These are phyloP conservation scores for Rhagonycha fulva DNA, from an alignment of 2,888 invertebrate species.

Conservation along the genomic window DNA sequence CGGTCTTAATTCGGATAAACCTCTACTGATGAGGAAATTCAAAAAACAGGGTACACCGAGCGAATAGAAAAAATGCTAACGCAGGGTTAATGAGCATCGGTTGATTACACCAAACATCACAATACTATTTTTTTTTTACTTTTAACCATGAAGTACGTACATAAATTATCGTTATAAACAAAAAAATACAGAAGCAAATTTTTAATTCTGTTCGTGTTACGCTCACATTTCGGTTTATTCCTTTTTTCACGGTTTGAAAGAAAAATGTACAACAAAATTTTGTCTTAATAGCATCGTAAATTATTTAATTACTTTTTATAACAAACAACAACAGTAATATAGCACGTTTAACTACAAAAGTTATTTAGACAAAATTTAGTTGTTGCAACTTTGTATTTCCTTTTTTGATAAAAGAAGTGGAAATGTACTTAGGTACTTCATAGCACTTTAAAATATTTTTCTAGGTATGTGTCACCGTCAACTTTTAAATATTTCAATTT, in stretches of 20 bases:
- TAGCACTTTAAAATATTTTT: not conserved
- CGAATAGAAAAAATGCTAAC: not conserved
- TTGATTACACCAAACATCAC: not conserved
- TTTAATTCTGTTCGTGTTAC: not conserved
- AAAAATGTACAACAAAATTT: not conserved
- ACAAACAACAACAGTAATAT: not conserved
- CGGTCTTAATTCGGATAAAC: not conserved
- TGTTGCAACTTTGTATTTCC: not conserved
- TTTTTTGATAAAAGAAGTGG: not conserved
- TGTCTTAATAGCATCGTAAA: not conserved
- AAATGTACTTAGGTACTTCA: not conserved
- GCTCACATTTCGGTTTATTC: not conserved
- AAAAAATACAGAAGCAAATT: not conserved
- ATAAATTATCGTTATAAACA: not conserved
- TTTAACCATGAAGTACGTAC: not conserved
- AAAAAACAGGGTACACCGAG: not conserved
- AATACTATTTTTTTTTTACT: not conserved
- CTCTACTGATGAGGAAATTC: not conserved
- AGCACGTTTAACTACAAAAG: not conserved
- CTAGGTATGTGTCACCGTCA: not conserved
- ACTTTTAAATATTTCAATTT: not conserved
- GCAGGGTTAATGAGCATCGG: not conserved
- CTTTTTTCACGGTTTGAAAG: not conserved
- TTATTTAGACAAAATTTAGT: not conserved
- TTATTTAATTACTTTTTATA: not conserved